phyloP scores from a whole-genome alignment of 2,888 invertebrate genomes.

The Lamellibrachia columna region DNA sequence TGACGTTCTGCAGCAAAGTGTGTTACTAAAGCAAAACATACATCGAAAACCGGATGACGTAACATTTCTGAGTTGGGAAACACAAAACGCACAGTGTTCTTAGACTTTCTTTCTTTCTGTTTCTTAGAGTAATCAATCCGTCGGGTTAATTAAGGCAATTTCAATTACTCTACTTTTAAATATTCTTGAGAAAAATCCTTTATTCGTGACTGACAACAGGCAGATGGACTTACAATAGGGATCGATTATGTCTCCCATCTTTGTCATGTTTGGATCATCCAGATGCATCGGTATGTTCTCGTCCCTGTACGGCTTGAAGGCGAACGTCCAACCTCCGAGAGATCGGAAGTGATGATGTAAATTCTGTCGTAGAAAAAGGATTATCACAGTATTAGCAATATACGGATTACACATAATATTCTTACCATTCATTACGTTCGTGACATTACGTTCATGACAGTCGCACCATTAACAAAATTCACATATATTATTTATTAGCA shows the following conservation, averaged over 20 bases:
- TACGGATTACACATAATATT: background rate
- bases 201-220: background rate
- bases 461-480: background rate
- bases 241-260: conserved; percentile 30
- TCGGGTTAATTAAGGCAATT: too few relatives aligned
- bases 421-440: background rate
- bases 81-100: too few relatives aligned
- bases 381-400: background rate
- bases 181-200: too few relatives aligned
- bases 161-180: too few relatives aligned
- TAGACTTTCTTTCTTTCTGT: too few relatives aligned
- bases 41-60: too few relatives aligned
- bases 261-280: conserved; percentile 30
- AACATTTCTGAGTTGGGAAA: too few relatives aligned
- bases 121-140: too few relatives aligned
- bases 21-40: too few relatives aligned
- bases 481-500: background rate
- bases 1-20: too few relatives aligned
- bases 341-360: conserved; percentile 33
- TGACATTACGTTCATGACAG: background rate
- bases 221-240: conserved; percentile 29
- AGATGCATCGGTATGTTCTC: conserved; percentile 33
- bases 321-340: conserved; percentile 39
- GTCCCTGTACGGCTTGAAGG: conserved; percentile 35
- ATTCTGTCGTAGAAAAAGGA: conserved; percentile 29